These are phyloP conservation scores for Lasioglossum morio DNA, from an alignment of 2,888 invertebrate species.

Conservation along the genomic window DNA sequence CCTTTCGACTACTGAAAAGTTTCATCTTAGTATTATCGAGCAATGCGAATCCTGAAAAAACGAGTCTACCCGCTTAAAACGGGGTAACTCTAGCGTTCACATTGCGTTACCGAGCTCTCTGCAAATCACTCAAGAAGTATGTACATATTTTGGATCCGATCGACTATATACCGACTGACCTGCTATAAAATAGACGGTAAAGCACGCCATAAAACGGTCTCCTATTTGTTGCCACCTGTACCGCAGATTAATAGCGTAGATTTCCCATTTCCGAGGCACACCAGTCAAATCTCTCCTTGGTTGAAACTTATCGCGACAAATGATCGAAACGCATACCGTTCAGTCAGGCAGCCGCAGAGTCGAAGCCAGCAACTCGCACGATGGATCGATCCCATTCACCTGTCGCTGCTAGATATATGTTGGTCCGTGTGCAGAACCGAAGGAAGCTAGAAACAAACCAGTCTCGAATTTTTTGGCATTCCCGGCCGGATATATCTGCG, in stretches of 20 bases:
- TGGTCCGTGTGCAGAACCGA: not conserved
- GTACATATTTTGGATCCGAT: not conserved
- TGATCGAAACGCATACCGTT: slow-evolving; percentile 1
- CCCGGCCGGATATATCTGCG: slow-evolving; percentile 14
- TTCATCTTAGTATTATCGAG: no score
- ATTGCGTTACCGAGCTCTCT: not conserved
- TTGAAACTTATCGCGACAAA: not conserved
- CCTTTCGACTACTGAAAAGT: no score
- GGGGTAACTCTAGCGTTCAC: no score
- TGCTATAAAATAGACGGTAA: not conserved
- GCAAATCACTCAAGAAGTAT: not conserved
- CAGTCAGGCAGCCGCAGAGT: not conserved
- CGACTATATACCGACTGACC: not conserved
- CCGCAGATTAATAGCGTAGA: not conserved
- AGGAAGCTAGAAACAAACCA: slow-evolving; percentile 32
- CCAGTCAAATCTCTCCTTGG: not conserved
- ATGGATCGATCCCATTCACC: slow-evolving; percentile 47
- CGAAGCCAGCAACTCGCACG: slow-evolving; percentile 12
- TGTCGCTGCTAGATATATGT: slow-evolving; percentile 31
- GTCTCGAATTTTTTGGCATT: slow-evolving; percentile 33
- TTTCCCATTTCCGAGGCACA: not conserved
- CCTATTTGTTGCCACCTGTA: not conserved
- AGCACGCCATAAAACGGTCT: not conserved
- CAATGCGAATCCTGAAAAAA: no score
- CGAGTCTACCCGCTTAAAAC: no score